These are phyloP conservation scores for Lepisosteus osseus DNA, from an alignment of 2,113 vertebrate genomes.

Conservation along the genomic window DNA sequence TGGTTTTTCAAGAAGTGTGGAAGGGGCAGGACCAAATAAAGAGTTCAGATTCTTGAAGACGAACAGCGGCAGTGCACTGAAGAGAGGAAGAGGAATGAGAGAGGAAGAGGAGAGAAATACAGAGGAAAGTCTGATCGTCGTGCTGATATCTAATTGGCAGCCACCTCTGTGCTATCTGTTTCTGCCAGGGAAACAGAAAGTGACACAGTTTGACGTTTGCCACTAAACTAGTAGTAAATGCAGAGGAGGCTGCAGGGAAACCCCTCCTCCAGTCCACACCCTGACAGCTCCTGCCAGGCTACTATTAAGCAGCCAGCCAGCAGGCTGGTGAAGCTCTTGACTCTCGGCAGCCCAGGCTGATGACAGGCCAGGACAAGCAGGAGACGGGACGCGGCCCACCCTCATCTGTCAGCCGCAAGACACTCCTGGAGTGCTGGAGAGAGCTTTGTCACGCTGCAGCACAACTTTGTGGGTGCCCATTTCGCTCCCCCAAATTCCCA, in stretches of 20 bases:
- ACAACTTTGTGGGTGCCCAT: too few relatives aligned
- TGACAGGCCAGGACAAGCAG: not conserved
- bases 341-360: not conserved
- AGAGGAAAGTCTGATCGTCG: slow-evolving; percentile 31
- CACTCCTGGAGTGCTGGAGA: too few relatives aligned
- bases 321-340: slow-evolving; percentile 11
- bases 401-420: not conserved
- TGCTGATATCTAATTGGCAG: slow-evolving; percentile 58
- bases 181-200: slow-evolving; percentile 23
- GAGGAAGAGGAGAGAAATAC: slow-evolving; percentile 30
- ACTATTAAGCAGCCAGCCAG: slow-evolving; percentile 40
- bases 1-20: too few relatives aligned
- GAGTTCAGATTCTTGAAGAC: not conserved
- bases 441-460: too few relatives aligned
- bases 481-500: too few relatives aligned
- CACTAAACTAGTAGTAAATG: not conserved
- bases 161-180: slow-evolving; percentile 49
- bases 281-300: slow-evolving; percentile 28
- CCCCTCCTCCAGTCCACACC: not conserved
- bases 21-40: not conserved
- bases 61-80: not conserved
- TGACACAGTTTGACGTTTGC: not conserved
- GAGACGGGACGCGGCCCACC: not conserved
- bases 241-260: not conserved
- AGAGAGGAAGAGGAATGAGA: slow-evolving; percentile 20